Evolutionary conservation across 2,797 vertebrate genomes (phyloP).

Genomic region (Sebastes itinus): DNA sequence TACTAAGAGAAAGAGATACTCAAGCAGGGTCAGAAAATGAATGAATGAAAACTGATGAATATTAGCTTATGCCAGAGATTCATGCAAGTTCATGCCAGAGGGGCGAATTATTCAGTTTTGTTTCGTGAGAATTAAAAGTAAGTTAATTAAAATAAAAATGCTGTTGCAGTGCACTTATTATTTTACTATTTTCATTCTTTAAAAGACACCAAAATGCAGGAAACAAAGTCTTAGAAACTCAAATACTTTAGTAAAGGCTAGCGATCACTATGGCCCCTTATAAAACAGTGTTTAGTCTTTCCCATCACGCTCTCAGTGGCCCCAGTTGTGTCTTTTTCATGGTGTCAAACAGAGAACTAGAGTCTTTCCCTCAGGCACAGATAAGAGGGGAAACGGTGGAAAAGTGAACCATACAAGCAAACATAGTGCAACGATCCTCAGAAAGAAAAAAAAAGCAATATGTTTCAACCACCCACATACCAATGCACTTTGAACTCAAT

Average conservation of each 20-base stretch:
- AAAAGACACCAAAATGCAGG: too few relatives aligned
- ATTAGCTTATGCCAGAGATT: too few relatives aligned
- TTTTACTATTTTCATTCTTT: too few relatives aligned
- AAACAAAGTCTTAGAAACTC: too few relatives aligned
- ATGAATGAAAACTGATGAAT: too few relatives aligned
- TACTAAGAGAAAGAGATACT: too few relatives aligned
- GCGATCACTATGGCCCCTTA: not conserved
- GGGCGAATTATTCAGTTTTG: too few relatives aligned
- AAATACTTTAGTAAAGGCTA: not conserved
- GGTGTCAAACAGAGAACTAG: conserved; percentile 14
- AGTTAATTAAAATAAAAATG: too few relatives aligned
- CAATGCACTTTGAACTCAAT: conserved; percentile 70
- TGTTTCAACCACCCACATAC: conserved; percentile 42
- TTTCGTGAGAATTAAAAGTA: too few relatives aligned
- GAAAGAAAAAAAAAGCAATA: conserved; percentile 46
- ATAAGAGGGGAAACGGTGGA: conserved; percentile 7
- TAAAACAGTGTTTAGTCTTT: not conserved
- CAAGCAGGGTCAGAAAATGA: too few relatives aligned
- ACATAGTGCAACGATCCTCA: not conserved
- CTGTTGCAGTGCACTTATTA: too few relatives aligned
- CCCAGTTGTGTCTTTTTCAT: not conserved
- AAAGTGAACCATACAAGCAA: conserved; percentile 30
- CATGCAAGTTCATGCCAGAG: too few relatives aligned
- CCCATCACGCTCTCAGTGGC: conserved; percentile 8
- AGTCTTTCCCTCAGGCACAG: conserved; percentile 9